A percentile compares a stretch with the other conserved stretches of the same genome.
phyloP scores from a whole-genome alignment of 2,888 invertebrate species.

The Xylota sylvarum region DNA sequence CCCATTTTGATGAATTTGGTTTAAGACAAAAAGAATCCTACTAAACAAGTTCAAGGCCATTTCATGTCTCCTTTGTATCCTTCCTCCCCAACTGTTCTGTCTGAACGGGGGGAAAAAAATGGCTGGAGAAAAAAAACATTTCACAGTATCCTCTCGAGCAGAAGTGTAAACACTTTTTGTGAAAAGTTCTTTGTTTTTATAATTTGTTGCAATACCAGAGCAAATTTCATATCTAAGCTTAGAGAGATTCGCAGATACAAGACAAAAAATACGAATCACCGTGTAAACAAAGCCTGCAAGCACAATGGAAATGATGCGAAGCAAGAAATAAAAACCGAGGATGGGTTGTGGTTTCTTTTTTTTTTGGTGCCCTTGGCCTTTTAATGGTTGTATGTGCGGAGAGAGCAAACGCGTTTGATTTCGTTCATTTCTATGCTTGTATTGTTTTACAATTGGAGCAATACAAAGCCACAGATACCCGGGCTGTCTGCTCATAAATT shows the following conservation, averaged over 20 bases:
- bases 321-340: conserved; percentile 8
- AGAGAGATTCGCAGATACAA: conserved; percentile 19
- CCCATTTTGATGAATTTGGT: conserved; percentile 3
- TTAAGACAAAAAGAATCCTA: background rate
- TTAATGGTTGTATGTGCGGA: conserved; percentile 20
- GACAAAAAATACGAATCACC: conserved; percentile 12
- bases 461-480: conserved; percentile 37
- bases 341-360: conserved; percentile 6
- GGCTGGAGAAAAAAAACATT: background rate
- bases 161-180: conserved; percentile 29
- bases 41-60: conserved; percentile 12
- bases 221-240: conserved; percentile 52
- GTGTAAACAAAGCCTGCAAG: conserved; percentile 34
- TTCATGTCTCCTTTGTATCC: background rate
- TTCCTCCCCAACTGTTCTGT: background rate
- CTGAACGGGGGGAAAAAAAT: too few species aligned
- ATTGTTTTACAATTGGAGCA: conserved; percentile 50
- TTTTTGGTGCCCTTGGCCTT: conserved; percentile 49
- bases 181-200: conserved; percentile 34
- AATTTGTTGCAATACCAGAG: conserved; percentile 58
- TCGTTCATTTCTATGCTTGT: conserved; percentile 12
- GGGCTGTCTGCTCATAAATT: conserved; percentile 46
- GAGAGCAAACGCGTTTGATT: conserved; percentile 1
- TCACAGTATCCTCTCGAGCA: conserved; percentile 3
- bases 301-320: conserved; percentile 10